Evolutionary conservation across 30 jellyfish, hydroid and myxozoan species (phyloP), one percentile per base, ranked within the genome.

Genomic region (Mastigias papua): DNA sequence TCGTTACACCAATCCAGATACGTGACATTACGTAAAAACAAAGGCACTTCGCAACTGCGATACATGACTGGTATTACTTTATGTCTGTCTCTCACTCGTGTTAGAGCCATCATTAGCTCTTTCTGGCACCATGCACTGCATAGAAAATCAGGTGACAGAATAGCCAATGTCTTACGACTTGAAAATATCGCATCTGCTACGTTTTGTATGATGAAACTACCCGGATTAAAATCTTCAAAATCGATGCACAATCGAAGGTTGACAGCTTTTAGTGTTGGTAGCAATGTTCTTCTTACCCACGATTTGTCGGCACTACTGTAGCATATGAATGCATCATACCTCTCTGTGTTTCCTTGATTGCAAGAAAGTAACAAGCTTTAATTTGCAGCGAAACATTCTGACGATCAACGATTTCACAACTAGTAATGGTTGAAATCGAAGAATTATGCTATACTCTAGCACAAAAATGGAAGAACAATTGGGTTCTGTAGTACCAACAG

Each of bases 161-260:
- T 97, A 27, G 96, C 98, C 19, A 94, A 83, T 23, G 98, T 94
- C 27, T 82, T 84, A 1, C 96, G 87, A 78, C 98, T 94, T 42
- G 78, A 66, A 26, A 37, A 60, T 21, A 94, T 90, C 50, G 98
- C 97, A 61, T 84, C 97, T 16, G 93, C 81, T 22, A 94, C 84
- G 75, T 88, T 94, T 30, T 94, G 76, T 8, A 84, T 82, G 72
- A 88, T 82, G 90, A 60, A 66, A 17, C 64, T 87, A 48, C 98
- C 97, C 17, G 92, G 93, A 15, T 73, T 77, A 46, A 88, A 89
- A 78, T 94, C 97, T 70, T 89, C 68, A 57, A 57, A 84, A 80
- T 94, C 94, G 22, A 94, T 78, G 76, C 95, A 94, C 4, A 94
- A 92, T 58, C 76, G 70, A 32, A 94, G 46, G 0, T 92, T 83